Evolutionary conservation across 2,113 vertebrate genomes (phyloP), one percentile per base, ranked within the genome.

Genomic region (Uria lomvia): DNA sequence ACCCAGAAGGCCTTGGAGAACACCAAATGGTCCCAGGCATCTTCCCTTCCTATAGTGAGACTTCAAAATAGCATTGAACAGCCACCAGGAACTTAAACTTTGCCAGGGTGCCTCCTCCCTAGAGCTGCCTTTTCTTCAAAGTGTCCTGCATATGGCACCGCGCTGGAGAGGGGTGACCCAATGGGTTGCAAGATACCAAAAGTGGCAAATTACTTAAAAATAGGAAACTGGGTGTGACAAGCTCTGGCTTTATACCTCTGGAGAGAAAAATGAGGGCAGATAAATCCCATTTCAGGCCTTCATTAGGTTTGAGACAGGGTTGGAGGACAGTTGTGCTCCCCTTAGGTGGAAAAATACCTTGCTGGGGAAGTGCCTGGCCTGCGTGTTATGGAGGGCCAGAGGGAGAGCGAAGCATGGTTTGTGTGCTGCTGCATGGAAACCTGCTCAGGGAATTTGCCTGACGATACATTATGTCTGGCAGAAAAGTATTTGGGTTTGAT

Each of bases 401-500:
- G 36, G 42, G 32, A 32, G n/a, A 60, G 18, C 0, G 1, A 9
- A 42, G 40, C 5, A 11, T 16, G n/a, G 19, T 8, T 3, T 19
- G 12, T 14, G 42, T 12, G 59, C 24, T 52, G 50, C 60, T 45
- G 34, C 58, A 11, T 11, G 66, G 84, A 79, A 91, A 91, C 56
- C 74, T 58, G 29, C 50, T 93, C 49, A 49, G 53, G 63, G 63
- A 38, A 56, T 88, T 90, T 84, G 26, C 66, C 83, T 81, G 50
- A 62, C 6, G 20, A n/a, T 71, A 74, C 38, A 26, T 88, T 94
- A 67, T 83, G 84, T 73, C 67, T 88, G 63, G 63, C 53, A 90
- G 32, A 73, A 63, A 92, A 91, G 43, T 81, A 47, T 71, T 93
- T 75, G 65, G 40, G 45, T 75, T 93, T 96, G 88, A 94, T 95